These are phyloP conservation scores for Syrista parreyssii DNA, from an alignment of 2,888 invertebrate genomes.

Conservation along the genomic window DNA sequence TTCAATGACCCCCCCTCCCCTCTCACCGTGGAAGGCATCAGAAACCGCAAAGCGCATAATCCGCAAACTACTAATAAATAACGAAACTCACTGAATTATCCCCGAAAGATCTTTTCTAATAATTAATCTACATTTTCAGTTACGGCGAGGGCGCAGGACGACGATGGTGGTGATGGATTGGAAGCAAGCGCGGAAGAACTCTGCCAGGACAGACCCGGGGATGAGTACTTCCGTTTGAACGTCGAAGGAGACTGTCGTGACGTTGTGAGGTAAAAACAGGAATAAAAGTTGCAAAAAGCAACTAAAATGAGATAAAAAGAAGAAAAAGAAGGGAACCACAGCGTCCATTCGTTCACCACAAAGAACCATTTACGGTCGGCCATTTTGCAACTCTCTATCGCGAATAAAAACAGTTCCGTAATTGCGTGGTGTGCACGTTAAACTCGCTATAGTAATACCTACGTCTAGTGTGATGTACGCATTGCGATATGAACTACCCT, in stretches of 20 bases:
- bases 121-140: conserved; percentile 32
- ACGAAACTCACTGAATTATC: background rate
- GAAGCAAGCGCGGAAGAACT: conserved; percentile 82
- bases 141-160: conserved; percentile 75
- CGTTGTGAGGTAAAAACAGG: conserved; percentile 82
- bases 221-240: conserved; percentile 90
- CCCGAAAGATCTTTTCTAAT: background rate
- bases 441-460: background rate
- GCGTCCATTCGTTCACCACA: background rate
- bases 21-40: background rate
- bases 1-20: conserved; percentile 55
- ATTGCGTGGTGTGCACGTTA: background rate
- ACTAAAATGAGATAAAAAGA: background rate
- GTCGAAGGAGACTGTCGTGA: conserved; percentile 91
- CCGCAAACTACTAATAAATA: background rate
- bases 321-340: background rate
- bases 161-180: conserved; percentile 71
- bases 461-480: background rate
- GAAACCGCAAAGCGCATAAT: background rate
- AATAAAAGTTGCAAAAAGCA: background rate
- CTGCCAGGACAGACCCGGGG: conserved; percentile 88
- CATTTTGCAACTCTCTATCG: background rate
- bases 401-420: background rate
- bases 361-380: background rate
- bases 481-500: background rate